Percentiles rank a stretch among this genome's conserved stretches.
These are phyloP conservation scores for Coregonus ussuriensis DNA, from an alignment of 2,797 vertebrate species.

Conservation along the genomic window DNA sequence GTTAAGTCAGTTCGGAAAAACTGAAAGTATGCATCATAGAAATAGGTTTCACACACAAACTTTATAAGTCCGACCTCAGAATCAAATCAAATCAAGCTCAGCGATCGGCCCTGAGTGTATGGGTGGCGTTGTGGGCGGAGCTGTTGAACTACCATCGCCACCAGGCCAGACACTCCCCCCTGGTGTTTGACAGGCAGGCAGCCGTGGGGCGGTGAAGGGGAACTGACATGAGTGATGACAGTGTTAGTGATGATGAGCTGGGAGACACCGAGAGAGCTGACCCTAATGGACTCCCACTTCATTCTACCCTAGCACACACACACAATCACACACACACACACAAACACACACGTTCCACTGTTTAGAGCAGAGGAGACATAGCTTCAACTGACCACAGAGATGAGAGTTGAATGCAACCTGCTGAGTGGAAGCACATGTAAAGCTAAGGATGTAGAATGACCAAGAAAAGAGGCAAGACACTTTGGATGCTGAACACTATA, in stretches of 20 bases:
- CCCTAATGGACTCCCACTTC: constrained; percentile 66
- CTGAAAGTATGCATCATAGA: too few species aligned
- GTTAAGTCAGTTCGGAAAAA: too few species aligned
- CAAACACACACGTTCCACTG: not conserved
- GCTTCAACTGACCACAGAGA: too few species aligned
- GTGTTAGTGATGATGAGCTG: constrained; percentile 47
- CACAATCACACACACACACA: constrained; percentile 10
- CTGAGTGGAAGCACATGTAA: too few species aligned
- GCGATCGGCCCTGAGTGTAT: constrained; percentile 18
- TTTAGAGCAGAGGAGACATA: not conserved
- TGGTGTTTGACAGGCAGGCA: constrained; percentile 38
- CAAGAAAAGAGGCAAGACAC: too few species aligned
- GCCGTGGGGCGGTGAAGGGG: constrained; percentile 39
- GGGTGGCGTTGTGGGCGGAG: constrained; percentile 16
- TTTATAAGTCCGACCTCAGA: too few species aligned
- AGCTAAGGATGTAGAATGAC: too few species aligned
- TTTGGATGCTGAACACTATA: too few species aligned
- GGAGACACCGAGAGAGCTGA: constrained; percentile 39
- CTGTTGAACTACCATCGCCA: constrained; percentile 24
- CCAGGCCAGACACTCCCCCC: constrained; percentile 54
- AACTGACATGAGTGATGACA: constrained; percentile 59
- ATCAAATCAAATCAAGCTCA: constrained; percentile 4
- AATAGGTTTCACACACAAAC: too few species aligned
- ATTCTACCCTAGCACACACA: constrained; percentile 44
- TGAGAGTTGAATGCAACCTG: too few species aligned